These are phyloP conservation scores for Melanchra persicariae DNA, from an alignment of 2,888 invertebrate genomes.

Conservation along the genomic window DNA sequence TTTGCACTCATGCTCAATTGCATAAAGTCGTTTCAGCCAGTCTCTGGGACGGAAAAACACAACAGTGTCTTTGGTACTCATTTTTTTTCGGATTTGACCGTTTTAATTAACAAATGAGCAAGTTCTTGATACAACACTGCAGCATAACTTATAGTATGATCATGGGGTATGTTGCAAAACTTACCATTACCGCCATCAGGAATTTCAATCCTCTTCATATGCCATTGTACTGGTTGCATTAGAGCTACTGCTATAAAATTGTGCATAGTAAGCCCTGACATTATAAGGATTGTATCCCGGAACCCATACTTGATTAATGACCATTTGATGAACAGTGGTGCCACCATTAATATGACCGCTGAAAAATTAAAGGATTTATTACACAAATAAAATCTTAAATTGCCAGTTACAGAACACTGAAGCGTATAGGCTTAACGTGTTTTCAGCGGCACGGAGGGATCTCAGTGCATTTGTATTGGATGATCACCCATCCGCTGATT, in stretches of 20 bases:
- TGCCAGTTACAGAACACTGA: neutral
- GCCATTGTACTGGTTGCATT: constrained; percentile 93
- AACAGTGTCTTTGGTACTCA: no score
- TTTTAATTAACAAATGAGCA: neutral
- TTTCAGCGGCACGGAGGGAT: no score
- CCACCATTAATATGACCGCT: constrained; percentile 91
- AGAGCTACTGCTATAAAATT: constrained; percentile 91
- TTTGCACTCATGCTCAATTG: no score
- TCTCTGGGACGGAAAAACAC: no score
- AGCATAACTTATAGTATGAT: neutral
- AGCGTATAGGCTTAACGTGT: no score
- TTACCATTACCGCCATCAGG: constrained; percentile 64
- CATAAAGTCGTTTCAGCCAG: no score
- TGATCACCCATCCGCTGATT: no score
- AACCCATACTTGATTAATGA: constrained; percentile 91
- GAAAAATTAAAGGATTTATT: constrained; percentile 70
- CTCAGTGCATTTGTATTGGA: no score
- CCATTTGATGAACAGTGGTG: constrained; percentile 91
- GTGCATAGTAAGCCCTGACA: constrained; percentile 92
- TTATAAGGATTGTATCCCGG: constrained; percentile 91
- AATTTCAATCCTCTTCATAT: constrained; percentile 83
- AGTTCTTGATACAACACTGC: neutral
- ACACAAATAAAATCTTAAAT: neutral
- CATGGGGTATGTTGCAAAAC: neutral
- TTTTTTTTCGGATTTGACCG: no score